phyloP scores from a whole-genome alignment of 1,140 invertebrate species.

The Halyomorpha halys region DNA sequence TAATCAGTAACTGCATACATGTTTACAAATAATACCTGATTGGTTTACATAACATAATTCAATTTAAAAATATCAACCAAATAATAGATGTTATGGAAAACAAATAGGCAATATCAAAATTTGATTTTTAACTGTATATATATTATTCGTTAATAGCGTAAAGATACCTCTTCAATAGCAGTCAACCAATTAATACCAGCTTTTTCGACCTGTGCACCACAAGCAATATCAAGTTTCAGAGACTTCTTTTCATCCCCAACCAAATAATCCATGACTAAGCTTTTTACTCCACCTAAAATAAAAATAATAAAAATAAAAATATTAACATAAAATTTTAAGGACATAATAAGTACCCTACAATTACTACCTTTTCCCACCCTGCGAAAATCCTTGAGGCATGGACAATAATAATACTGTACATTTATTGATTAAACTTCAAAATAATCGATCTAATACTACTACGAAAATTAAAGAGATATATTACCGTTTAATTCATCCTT shows the following conservation, averaged over 20 bases:
- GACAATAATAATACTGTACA: neutral
- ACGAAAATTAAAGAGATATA: neutral
- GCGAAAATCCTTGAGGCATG: slow-evolving; percentile 14
- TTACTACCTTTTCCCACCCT: no score
- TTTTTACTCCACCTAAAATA: neutral
- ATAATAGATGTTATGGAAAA: no score
- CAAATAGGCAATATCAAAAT: no score
- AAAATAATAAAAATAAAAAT: no score
- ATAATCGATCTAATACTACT: neutral
- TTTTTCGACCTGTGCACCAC: neutral
- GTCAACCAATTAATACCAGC: neutral
- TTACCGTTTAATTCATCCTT: slow-evolving; percentile 19
- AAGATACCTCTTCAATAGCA: slow-evolving; percentile 12
- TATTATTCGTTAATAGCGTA: neutral
- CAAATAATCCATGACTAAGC: slow-evolving; percentile 5
- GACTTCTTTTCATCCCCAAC: slow-evolving; percentile 5
- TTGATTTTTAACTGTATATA: no score
- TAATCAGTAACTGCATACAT: no score
- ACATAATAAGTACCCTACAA: no score
- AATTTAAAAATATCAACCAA: no score
- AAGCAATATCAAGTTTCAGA: neutral
- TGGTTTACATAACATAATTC: no score
- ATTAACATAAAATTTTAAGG: no score
- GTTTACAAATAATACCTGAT: no score
- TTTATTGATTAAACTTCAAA: no score